Evolutionary conservation across 2,113 vertebrate genomes (phyloP), one percentile per base, ranked within the genome.

Genomic region (Oostethus manadensis): DNA sequence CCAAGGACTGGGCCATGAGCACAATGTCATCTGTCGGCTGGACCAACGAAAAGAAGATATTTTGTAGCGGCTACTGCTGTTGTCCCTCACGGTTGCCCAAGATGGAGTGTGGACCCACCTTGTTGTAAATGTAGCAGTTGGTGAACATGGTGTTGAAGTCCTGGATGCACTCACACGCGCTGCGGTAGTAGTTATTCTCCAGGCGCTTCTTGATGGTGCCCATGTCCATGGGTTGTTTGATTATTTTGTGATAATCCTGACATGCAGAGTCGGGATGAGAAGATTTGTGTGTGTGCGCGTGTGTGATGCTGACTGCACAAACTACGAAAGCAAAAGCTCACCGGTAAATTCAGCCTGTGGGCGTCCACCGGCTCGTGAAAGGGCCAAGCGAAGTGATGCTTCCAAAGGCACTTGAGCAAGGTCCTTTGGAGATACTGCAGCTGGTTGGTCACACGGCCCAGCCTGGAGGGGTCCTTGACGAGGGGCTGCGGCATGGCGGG

Each of bases 91-190:
- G 0, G 10, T 4, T 26, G 44, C 56, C 54, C 14, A 11, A 42
- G 29, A 47, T 40, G 59, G 56, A 14, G 11, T 42, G 4, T 13
- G 50, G 13, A 76, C 79, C 77, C 43, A 95, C 95, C 92, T 98
- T 98, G 83, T 98, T 98, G 82, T 98, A 97, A 76, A 97, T 96
- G 61, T 98, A 98, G 79, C 95, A 97, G 87, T 98, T 98, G 78
- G 94, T 97, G 80, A 98, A 98, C 95, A 97, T 98, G 42, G 95
- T 97, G 84, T 96, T 98, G 76, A 97, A 98, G 82, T 98, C 95
- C 75, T 97, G 94, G 83, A 97, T 95, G 80, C 95, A 97, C 79
- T 98, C 95, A 0, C 92, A 90, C 0, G 95, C 93, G 8, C 91
- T 90, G 86, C 93, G 92, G 10, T 98, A 98, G 22, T 93, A 98